Conservation (phyloP, 2,888 invertebrate genomes). For the Pristionchus entomophagus region DNA sequence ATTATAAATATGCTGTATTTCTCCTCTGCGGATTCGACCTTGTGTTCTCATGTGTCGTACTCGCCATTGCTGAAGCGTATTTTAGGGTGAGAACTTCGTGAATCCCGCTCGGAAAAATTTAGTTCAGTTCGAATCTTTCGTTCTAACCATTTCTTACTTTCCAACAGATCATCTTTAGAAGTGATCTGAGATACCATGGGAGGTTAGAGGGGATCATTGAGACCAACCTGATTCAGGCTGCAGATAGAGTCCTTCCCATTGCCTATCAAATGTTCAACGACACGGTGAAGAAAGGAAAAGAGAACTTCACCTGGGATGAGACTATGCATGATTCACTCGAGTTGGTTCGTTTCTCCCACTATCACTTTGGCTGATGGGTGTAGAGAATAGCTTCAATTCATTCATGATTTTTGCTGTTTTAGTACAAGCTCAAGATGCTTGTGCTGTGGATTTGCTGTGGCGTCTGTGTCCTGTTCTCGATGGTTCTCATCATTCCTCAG, state of each 20-base stretch:
- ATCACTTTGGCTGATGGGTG: too few species aligned
- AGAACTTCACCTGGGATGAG: conserved; percentile 61
- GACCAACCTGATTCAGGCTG: conserved; percentile 54
- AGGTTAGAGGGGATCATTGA: too few species aligned
- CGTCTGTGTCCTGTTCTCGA: conserved; percentile 64
- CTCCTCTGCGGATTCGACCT: conserved; percentile 70
- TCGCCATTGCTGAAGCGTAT: conserved; percentile 34
- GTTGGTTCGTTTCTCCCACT: conserved; percentile 50
- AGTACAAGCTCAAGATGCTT: conserved; percentile 67
- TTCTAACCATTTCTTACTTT: too few species aligned
- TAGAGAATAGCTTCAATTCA: background rate
- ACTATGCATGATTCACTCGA: conserved; percentile 56
- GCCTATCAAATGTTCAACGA: conserved; percentile 70
- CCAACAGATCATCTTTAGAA: too few species aligned
- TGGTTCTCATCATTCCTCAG: conserved; percentile 72
- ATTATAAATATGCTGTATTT: conserved; percentile 69
- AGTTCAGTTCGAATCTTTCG: too few species aligned
- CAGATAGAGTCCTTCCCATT: conserved; percentile 60
- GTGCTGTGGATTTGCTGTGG: conserved; percentile 68
- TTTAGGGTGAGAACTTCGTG: conserved; percentile 14
- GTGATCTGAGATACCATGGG: too few species aligned
- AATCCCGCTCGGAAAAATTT: too few species aligned
- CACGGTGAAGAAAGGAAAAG: conserved; percentile 61
- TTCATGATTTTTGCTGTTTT: conserved; percentile 36
- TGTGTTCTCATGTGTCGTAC: conserved; percentile 52